Evolutionary conservation across 2,888 invertebrate genomes (phyloP).

Genomic region (Andrena minutula): DNA sequence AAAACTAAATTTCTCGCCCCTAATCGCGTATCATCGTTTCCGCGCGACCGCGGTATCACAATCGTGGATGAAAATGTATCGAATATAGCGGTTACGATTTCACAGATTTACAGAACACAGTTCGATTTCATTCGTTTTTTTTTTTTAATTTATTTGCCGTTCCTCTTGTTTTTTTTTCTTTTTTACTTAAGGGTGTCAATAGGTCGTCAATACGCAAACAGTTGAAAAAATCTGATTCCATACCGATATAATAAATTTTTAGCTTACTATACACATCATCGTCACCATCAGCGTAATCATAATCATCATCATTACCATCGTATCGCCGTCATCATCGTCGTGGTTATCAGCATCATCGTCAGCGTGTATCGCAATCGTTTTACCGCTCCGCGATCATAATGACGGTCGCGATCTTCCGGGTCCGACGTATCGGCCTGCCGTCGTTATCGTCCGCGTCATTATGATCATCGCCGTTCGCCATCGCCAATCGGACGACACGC

Average conservation of each 20-base stretch:
- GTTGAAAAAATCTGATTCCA: slow-evolving; percentile 83
- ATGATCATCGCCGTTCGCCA: slow-evolving; percentile 38
- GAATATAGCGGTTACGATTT: slow-evolving; percentile 75
- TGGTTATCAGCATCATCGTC: slow-evolving; percentile 44
- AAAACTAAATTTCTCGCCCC: background rate
- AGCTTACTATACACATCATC: slow-evolving; percentile 83
- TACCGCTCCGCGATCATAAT: slow-evolving; percentile 55
- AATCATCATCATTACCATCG: slow-evolving; percentile 70
- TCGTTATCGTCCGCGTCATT: background rate
- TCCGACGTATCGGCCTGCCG: slow-evolving; percentile 14
- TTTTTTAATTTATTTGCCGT: slow-evolving; percentile 79
- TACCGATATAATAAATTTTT: slow-evolving; percentile 84
- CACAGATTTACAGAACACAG: slow-evolving; percentile 79
- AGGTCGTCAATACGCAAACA: slow-evolving; percentile 82
- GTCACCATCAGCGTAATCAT: slow-evolving; percentile 74
- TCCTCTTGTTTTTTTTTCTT: slow-evolving; percentile 64
- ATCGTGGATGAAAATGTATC: slow-evolving; percentile 71
- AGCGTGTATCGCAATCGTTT: slow-evolving; percentile 63
- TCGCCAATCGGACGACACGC: slow-evolving; percentile 62
- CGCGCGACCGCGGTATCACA: slow-evolving; percentile 70
- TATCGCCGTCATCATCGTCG: slow-evolving; percentile 58
- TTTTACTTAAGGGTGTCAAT: slow-evolving; percentile 78
- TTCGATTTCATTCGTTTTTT: slow-evolving; percentile 73
- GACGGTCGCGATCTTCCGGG: slow-evolving; percentile 52
- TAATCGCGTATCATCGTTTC: slow-evolving; percentile 28